Evolutionary conservation across 2,888 invertebrate genomes (phyloP), one percentile per base, ranked within the genome.

Genomic region (Spisula solida): DNA sequence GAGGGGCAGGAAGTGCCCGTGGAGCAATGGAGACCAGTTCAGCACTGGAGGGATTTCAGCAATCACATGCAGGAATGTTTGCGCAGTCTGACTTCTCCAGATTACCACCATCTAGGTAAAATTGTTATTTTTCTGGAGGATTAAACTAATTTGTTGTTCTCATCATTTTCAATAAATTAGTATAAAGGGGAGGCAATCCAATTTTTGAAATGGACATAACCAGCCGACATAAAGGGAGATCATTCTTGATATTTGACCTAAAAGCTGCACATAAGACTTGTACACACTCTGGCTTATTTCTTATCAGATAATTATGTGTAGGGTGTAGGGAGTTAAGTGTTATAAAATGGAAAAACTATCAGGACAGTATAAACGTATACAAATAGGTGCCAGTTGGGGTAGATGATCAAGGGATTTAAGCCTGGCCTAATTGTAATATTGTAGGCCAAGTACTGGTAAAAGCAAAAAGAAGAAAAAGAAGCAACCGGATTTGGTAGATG

Each of bases 391-490:
- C n/a, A n/a, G n/a, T n/a, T n/a, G n/a, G n/a, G n/a, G n/a, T n/a
- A n/a, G n/a, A n/a, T n/a, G n/a, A n/a, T n/a, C n/a, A n/a, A n/a
- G n/a, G n/a, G n/a, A 41, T 41, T 41, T 41, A 5, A 41, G 4
- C 41, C 41, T 41, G 41, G 8, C 41, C 41, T 41, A 5, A 41
- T 41, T 51, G 1, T 16, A 51, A 51, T 1, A 25, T 66, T 25
- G 60, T 20, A 75, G 84, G 75, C 84, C 84, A 51, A 31, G 48
- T 20, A 78, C 84, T 55, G 84, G 78, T n/a, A 84, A 48, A 29
- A 84, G 75, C 51, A 84, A 75, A 75, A 85, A 78, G 56, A 75
- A 48, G 47, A 78, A 79, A 47, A 66, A 83, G 25, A 70, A n/a
- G 34, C 29, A 66, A 25, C 4, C 12, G 0, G 41, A 29, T 4